These are phyloP conservation scores for Drosophila takahashii DNA, from an alignment of 1,140 invertebrate species.

Conservation along the genomic window DNA sequence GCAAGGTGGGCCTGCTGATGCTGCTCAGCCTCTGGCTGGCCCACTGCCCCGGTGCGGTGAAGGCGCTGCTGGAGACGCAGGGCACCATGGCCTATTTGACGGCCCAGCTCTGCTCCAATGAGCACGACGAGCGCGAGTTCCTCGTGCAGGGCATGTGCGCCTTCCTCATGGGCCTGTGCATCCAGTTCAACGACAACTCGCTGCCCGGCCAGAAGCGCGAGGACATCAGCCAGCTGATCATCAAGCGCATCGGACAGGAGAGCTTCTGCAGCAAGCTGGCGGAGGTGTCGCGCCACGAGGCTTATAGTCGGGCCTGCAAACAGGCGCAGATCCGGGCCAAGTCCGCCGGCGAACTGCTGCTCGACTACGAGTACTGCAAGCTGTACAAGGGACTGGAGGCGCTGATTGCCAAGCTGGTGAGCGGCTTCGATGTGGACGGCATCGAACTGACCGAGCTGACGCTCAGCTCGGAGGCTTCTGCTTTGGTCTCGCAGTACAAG, in stretches of 20 bases:
- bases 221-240: slow-evolving; percentile 92
- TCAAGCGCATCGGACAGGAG: slow-evolving; percentile 96
- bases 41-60: slow-evolving; percentile 93
- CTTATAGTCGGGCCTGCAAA: slow-evolving; percentile 96
- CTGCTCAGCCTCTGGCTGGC: slow-evolving; percentile 95
- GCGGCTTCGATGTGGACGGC: slow-evolving; percentile 77
- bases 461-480: slow-evolving; percentile 86
- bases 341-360: slow-evolving; percentile 91
- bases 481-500: slow-evolving; percentile 92
- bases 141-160: slow-evolving; percentile 96
- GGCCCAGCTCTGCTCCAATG: slow-evolving; percentile 90
- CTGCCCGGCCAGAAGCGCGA: slow-evolving; percentile 92
- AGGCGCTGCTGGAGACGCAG: slow-evolving; percentile 93
- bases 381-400: slow-evolving; percentile 92
- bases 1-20: slow-evolving; percentile 96
- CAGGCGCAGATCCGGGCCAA: slow-evolving; percentile 94
- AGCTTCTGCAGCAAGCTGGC: slow-evolving; percentile 94
- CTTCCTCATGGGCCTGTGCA: slow-evolving; percentile 96
- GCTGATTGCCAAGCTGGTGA: slow-evolving; percentile 74
- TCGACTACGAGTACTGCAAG: slow-evolving; percentile 98
- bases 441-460: slow-evolving; percentile 86
- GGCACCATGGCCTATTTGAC: slow-evolving; percentile 94
- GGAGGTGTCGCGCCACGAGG: slow-evolving; percentile 94
- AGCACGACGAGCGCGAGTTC: slow-evolving; percentile 94
- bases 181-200: slow-evolving; percentile 96